Percentiles rank a stretch among this genome's conserved stretches.
phyloP scores from a whole-genome alignment of 2,113 vertebrate genomes.

The Antidorcas marsupialis region DNA sequence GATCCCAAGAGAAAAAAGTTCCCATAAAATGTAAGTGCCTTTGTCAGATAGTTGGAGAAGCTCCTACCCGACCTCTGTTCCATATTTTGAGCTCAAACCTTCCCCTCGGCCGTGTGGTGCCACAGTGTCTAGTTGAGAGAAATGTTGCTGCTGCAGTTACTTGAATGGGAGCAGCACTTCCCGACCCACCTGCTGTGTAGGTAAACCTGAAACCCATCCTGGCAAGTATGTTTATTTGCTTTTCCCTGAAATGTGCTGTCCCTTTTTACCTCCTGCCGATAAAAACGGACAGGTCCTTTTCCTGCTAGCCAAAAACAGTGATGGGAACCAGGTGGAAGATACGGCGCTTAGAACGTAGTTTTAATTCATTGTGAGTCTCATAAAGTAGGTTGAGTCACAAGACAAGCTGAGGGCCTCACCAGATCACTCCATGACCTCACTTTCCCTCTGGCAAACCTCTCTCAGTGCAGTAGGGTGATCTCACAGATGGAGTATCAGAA shows the following conservation, averaged over 20 bases:
- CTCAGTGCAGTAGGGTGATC: background rate
- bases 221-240: constrained; percentile 41
- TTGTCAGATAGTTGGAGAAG: background rate
- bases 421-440: background rate
- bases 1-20: background rate
- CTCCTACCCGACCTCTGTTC: background rate
- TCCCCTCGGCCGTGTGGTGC: background rate
- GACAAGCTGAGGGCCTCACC: background rate
- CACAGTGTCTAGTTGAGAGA: background rate
- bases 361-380: constrained; percentile 36
- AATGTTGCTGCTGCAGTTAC: background rate
- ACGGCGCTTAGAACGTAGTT: background rate
- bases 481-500: background rate
- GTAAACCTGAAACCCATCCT: background rate
- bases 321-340: constrained; percentile 53
- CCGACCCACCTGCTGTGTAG: background rate
- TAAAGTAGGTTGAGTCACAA: background rate
- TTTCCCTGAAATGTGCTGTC: constrained; percentile 27
- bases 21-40: background rate
- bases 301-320: constrained; percentile 34
- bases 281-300: constrained; percentile 40
- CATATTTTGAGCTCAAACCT: background rate
- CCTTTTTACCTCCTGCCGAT: constrained; percentile 34
- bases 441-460: background rate
- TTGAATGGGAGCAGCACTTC: background rate